phyloP scores from a whole-genome alignment of 2,113 vertebrate species.

The Leptosomus discolor region DNA sequence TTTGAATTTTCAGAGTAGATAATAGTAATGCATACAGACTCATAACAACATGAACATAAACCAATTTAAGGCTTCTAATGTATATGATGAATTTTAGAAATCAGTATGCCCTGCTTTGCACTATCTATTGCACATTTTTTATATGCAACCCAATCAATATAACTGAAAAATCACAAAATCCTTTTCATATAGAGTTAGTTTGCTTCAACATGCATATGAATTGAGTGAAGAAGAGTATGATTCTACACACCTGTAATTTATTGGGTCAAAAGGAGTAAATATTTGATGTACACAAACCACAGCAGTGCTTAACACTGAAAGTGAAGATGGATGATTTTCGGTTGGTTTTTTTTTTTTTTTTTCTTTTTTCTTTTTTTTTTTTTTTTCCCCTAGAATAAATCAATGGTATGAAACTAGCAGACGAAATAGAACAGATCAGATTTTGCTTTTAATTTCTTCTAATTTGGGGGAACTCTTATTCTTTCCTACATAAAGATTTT shows the following conservation, averaged over 20 bases:
- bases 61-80: neutral
- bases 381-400: neutral
- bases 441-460: neutral
- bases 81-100: neutral
- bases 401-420: neutral
- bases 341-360: no score
- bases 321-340: neutral
- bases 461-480: neutral
- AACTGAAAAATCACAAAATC: neutral
- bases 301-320: neutral
- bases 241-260: neutral
- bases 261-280: neutral
- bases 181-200: neutral
- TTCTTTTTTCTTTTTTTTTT: neutral
- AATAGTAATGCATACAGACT: neutral
- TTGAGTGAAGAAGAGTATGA: neutral
- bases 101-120: accelerated
- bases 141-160: neutral
- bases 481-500: neutral
- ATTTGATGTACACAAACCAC: neutral
- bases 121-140: neutral
- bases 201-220: neutral
- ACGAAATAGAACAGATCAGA: neutral
- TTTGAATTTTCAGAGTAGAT: neutral
- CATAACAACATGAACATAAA: neutral